phyloP scores from a whole-genome alignment of 1,140 invertebrate genomes.

The Hetaerina americana region DNA sequence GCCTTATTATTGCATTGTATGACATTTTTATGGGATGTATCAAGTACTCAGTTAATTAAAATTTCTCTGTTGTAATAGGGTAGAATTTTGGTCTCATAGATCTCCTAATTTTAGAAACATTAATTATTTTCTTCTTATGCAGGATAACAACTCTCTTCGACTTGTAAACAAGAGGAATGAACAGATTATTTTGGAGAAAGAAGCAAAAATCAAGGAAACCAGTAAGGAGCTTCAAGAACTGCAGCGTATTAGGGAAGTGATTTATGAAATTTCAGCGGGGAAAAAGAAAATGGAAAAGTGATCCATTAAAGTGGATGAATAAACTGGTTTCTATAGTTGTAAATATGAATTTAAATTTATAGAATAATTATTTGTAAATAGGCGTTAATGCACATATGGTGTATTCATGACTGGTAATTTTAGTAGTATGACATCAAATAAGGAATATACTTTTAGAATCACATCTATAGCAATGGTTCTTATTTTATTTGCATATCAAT shows the following conservation, averaged over 20 bases:
- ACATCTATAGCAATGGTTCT: no score
- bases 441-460: no score
- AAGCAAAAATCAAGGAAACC: background rate
- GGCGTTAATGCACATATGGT: no score
- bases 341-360: background rate
- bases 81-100: no score
- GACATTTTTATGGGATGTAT: no score
- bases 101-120: no score
- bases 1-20: no score
- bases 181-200: background rate
- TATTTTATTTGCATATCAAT: no score
- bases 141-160: background rate
- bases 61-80: no score
- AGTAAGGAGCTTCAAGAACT: conserved; percentile 4
- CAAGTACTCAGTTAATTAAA: no score
- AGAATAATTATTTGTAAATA: background rate
- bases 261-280: conserved; percentile 9
- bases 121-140: background rate
- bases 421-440: no score
- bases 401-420: no score
- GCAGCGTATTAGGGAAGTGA: conserved; percentile 10
- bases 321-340: background rate
- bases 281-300: conserved; percentile 7
- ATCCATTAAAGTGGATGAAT: background rate
- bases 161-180: background rate